Evolutionary conservation across 2,888 invertebrate species (phyloP), one percentile per base, ranked within the genome.

Genomic region (Eurois occulta): DNA sequence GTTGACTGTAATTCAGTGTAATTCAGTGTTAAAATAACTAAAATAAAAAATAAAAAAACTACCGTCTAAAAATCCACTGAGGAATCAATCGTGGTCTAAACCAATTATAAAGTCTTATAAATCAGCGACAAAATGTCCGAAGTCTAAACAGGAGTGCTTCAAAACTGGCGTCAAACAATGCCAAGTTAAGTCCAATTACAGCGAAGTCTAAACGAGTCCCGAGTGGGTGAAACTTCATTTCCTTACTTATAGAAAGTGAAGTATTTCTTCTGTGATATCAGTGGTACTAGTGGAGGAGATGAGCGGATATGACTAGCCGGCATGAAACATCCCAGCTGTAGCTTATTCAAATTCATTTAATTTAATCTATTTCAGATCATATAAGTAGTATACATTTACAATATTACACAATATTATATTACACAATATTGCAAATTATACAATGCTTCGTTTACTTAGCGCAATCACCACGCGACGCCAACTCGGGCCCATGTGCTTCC

Each of bases 111-210:
- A 90, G 81, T 87, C 79, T 78, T 88, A 90, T 91, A 90, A 92
- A 91, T 91, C 90, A 89, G 87, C 81, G 80, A 77, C 88, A 87
- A 91, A 91, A 88, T 89, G 91, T 90, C 87, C 87, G 38, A 64
- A 75, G 77, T 75, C 89, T 89, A 89, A 87, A 87, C 85, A 87
- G 87, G 87, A 87, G 87, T 84, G 87, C 87, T 91, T 91, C 89
- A 90, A 89, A 92, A 90, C 91, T 92, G 91, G 90, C 92, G 91
- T 93, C 94, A 94, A 95, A 95, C 94, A 95, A 94, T 93, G 92
- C 92, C 92, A 91, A 95, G 93, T 94, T 92, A 91, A 93, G 93
- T 94, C 93, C 93, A 95, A 94, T 95, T 95, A 95, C 92, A 91
- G 90, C 86, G 78, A 91, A 94, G 91, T 93, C 93, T 91, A 93